Evolutionary conservation across 2,113 vertebrate genomes (phyloP).

Genomic region (Pedionomus torquatus): DNA sequence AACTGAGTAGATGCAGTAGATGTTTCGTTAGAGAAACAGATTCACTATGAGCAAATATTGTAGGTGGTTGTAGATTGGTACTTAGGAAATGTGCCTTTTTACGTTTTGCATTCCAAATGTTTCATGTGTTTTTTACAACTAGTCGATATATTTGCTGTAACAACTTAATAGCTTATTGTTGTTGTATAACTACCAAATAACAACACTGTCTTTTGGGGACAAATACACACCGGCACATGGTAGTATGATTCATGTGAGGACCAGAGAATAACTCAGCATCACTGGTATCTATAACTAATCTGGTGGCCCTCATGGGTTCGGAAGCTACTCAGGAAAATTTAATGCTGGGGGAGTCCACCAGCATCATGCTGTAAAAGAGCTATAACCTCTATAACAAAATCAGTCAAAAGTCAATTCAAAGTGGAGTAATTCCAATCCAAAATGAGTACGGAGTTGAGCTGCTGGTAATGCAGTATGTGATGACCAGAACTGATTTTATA

Average conservation of each 20-base stretch:
- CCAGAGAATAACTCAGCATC: neutral
- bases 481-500: neutral
- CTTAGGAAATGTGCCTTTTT: neutral
- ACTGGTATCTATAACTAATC: neutral
- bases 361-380: neutral
- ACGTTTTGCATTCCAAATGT: neutral
- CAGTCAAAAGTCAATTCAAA: neutral
- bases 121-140: neutral
- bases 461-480: neutral
- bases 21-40: neutral
- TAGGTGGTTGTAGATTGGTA: neutral
- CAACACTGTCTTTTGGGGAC: neutral
- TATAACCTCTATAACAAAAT: neutral
- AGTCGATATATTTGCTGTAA: neutral
- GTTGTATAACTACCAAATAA: neutral
- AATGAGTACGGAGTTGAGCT: neutral
- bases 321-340: neutral
- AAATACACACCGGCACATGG: neutral
- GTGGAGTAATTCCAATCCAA: neutral
- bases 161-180: neutral
- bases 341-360: neutral
- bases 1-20: neutral
- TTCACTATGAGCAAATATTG: neutral
- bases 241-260: neutral
- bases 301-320: neutral